These are phyloP conservation scores for Meleagris gallopavo DNA, from an alignment of 2,113 vertebrate genomes.

Conservation along the genomic window DNA sequence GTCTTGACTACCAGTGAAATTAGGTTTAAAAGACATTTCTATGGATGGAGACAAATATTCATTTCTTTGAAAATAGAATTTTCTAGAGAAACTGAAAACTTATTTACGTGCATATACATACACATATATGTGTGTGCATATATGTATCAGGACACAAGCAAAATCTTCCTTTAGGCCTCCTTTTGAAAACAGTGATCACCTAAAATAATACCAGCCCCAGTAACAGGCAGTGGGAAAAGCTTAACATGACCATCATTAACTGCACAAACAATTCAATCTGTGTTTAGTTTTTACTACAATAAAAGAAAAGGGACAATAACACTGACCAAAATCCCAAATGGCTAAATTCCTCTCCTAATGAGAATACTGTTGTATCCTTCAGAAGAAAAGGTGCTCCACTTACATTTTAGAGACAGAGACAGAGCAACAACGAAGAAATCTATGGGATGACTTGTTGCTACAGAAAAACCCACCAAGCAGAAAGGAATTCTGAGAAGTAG, in stretches of 20 bases:
- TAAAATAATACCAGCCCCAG: background rate
- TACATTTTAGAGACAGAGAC: background rate
- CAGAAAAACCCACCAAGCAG: background rate
- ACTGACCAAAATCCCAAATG: background rate
- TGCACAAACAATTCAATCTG: background rate
- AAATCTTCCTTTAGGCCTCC: background rate
- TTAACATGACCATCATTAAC: background rate
- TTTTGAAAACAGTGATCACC: background rate
- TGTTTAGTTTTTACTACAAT: background rate
- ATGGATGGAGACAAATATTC: background rate
- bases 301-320: background rate
- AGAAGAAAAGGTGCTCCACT: background rate
- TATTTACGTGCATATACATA: background rate
- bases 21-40: background rate
- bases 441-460: background rate
- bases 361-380: background rate
- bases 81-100: background rate
- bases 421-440: background rate
- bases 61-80: background rate
- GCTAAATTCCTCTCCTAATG: background rate
- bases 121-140: rapidly evolving
- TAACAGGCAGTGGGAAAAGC: background rate
- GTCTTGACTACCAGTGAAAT: background rate
- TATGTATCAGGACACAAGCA: background rate
- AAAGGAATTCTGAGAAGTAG: background rate